Conservation (phyloP, 2,888 invertebrate species). For the Gryllus longicercus region DNA sequence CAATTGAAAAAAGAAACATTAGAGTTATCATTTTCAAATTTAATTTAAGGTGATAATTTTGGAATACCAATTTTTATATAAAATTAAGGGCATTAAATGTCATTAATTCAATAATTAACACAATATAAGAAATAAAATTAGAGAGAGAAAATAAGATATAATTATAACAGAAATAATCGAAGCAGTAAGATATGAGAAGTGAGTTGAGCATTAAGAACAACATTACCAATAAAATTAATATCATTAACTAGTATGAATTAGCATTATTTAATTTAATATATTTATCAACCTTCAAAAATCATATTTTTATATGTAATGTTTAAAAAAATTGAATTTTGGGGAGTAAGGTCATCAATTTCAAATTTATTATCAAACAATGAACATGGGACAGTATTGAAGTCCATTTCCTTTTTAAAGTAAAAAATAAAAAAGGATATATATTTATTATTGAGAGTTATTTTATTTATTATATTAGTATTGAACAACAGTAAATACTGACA, state of each 20-base stretch:
- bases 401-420: neutral
- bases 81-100: too few relatives aligned
- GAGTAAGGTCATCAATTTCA: neutral
- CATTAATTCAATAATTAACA: too few relatives aligned
- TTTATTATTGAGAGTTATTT: slow-evolving; percentile 19
- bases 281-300: too few relatives aligned
- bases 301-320: slow-evolving; percentile 41
- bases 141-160: neutral
- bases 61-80: too few relatives aligned
- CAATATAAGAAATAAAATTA: neutral
- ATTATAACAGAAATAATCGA: neutral
- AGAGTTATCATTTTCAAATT: too few relatives aligned
- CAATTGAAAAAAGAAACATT: too few relatives aligned
- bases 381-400: neutral
- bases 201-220: too few relatives aligned
- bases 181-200: too few relatives aligned
- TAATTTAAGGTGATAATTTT: too few relatives aligned
- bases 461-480: slow-evolving; percentile 18
- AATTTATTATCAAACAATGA: neutral
- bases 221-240: too few relatives aligned
- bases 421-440: slow-evolving; percentile 21
- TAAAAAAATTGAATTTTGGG: slow-evolving; percentile 20
- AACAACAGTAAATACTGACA: neutral
- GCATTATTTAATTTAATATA: too few relatives aligned
- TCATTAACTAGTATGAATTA: too few relatives aligned